Base-by-base conservation (phyloP, 2,888 invertebrate species). In the Syrista parreyssii region DNA sequence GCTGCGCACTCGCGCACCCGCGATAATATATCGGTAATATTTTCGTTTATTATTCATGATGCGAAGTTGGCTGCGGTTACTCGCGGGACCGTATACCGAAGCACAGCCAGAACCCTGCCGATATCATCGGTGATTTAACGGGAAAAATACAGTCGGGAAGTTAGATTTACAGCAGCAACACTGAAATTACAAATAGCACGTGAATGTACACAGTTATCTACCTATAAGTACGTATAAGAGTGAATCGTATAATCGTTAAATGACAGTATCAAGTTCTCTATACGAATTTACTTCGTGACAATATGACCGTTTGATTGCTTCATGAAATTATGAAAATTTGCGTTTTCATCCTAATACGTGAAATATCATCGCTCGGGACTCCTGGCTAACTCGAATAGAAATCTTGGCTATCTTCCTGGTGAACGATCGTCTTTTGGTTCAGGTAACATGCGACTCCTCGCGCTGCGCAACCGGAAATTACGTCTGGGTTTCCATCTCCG, bases 401-500 rank as follows among this genome's bases (percentile, higher is more conserved):
- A 86, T 87, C 84, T 78, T 75, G 79, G 82, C 75, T 82, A 80
- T 76, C 73, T 74, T 31, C 78, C 73, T 76, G 79, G 80, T 84
- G 83, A 89, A 87, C 87, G 90, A 90, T 90, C 90, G 89, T 89
- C 89, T 89, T 89, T 90, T 87, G 84, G 88, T 87, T 85, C 82
- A 87, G 86, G 87, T 88, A 90, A 88, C 89, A 87, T 84, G 86
- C 86, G 79, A 72, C 73, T 76, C 78, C 74, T 76, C 78, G 76
- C 80, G 79, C 76, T 79, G 80, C 76, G 78, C 88, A 89, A 90
- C 89, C 90, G 90, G 90, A 90, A 90, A 90, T 90, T 90, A 90
- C 88, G 89, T 90, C 90, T 90, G 90, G 90, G 86, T 86, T 89
- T 90, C 90, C 90, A 90, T 90, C 90, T 90, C 90, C 90, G 90